phyloP scores from a whole-genome alignment of 2,888 invertebrate genomes.

The Lycaena phlaeas region DNA sequence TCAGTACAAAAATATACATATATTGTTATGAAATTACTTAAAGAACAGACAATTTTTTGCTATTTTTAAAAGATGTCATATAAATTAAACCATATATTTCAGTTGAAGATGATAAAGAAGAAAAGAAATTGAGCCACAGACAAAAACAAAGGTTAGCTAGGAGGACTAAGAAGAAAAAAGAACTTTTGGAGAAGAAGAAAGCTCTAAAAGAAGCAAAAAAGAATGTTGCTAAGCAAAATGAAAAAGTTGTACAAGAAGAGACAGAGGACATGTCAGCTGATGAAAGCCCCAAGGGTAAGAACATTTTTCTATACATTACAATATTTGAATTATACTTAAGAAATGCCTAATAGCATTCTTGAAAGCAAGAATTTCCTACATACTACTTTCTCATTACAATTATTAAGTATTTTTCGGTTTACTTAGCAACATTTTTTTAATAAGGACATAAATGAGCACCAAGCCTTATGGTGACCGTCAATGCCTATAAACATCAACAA shows the following conservation, averaged over 20 bases:
- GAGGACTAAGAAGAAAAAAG: slow-evolving; percentile 69
- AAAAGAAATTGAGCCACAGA: slow-evolving; percentile 76
- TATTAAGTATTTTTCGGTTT: no score
- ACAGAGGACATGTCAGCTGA: slow-evolving; percentile 32
- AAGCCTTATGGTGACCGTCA: no score
- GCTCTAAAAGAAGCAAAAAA: slow-evolving; percentile 53
- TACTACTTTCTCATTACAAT: no score
- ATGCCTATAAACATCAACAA: no score
- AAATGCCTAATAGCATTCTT: no score
- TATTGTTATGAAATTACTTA: no score
- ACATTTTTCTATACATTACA: not conserved
- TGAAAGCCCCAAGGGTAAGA: slow-evolving; percentile 39
- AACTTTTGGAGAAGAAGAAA: slow-evolving; percentile 53
- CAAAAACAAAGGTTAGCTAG: slow-evolving; percentile 79
- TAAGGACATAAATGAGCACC: no score
- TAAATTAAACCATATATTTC: slow-evolving; percentile 19
- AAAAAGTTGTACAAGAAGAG: slow-evolving; percentile 30
- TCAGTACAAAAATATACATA: no score
- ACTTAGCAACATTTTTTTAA: no score
- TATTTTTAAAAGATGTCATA: no score
- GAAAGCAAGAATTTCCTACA: no score
- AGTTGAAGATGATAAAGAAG: slow-evolving; percentile 66
- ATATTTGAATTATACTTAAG: not conserved
- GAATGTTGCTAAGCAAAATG: slow-evolving; percentile 40
- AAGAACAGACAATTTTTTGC: no score